Evolutionary conservation across 1,140 invertebrate species (phyloP).

Genomic region (Tetraneura akinire): DNA sequence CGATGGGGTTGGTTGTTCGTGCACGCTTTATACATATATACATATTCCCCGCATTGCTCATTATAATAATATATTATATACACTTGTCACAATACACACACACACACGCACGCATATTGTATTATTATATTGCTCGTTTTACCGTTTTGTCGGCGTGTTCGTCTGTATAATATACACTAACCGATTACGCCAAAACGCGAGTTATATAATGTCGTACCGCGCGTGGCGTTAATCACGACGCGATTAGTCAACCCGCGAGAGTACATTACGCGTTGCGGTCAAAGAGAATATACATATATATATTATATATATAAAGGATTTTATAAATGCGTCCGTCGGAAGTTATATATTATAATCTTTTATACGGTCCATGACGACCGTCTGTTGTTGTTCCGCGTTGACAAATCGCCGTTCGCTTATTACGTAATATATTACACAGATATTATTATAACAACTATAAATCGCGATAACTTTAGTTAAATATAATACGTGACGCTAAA

Average conservation of each 20-base stretch:
- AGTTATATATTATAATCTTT: background rate
- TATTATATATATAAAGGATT: background rate
- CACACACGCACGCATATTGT: background rate
- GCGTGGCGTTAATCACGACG: slow-evolving; percentile 17
- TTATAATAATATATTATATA: too few species aligned
- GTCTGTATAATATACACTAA: background rate
- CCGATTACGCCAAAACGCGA: background rate
- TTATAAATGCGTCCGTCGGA: too few species aligned
- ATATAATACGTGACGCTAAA: too few species aligned
- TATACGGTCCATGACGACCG: background rate
- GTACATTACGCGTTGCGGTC: background rate
- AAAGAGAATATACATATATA: background rate
- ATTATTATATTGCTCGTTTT: slow-evolving; percentile 2
- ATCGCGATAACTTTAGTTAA: too few species aligned
- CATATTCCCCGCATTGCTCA: too few species aligned
- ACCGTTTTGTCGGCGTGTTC: slow-evolving; percentile 10
- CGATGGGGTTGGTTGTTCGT: too few species aligned
- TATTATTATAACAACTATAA: too few species aligned
- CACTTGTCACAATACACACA: too few species aligned
- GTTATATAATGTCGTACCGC: background rate
- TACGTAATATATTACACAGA: background rate
- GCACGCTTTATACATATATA: too few species aligned
- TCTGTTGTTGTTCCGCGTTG: background rate
- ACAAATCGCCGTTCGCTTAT: background rate
- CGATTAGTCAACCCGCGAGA: slow-evolving; percentile 5